Evolutionary conservation across 2,113 vertebrate species (phyloP), one percentile per base, ranked within the genome.

Genomic region (Ceratotherium simum): DNA sequence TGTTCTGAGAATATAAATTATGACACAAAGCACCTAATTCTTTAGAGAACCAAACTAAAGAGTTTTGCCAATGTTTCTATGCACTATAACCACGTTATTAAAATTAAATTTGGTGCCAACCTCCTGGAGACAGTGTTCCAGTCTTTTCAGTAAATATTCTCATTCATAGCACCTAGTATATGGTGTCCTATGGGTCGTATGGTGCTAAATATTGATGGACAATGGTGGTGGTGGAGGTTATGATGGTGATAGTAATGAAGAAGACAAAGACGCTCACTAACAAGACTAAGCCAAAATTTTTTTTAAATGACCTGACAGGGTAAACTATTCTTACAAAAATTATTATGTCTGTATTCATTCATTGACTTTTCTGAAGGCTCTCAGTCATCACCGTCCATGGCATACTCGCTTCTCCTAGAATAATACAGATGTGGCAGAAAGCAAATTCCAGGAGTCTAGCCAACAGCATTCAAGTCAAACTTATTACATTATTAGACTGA

Each of bases 31-130:
- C 5, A 51, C 27, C 14, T 67, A 69, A 18, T 76, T 91, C 79
- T 86, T 96, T 81, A 31, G 80, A 48, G 58, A 87, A 90, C 8
- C n/a, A 73, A 83, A 97, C 48, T 21, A 80, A 83, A 93, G 48
- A 69, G 56, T 65, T 96, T 94, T 93, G 54, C 82, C 78, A 90
- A 86, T 16, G 4, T 89, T 78, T 79, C 33, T 87, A 73, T 27
- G 62, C 25, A 89, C 27, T 64, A 51, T 51, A 31, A 6, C 23
- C 17, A 58, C 25, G 39, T 81, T 56, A 13, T 89, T 51, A 91
- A 84, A 36, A 56, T 67, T 9, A 72, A 95, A 82, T 72, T 70
- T 80, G 31, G 48, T 60, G 54, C 56, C 78, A 96, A 73, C 20
- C 6, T 89, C 62, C 51, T 79, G 62, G 80, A 94, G 8, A 93